Base-by-base conservation (phyloP, 2,888 invertebrate species). In the Sipha maydis region DNA sequence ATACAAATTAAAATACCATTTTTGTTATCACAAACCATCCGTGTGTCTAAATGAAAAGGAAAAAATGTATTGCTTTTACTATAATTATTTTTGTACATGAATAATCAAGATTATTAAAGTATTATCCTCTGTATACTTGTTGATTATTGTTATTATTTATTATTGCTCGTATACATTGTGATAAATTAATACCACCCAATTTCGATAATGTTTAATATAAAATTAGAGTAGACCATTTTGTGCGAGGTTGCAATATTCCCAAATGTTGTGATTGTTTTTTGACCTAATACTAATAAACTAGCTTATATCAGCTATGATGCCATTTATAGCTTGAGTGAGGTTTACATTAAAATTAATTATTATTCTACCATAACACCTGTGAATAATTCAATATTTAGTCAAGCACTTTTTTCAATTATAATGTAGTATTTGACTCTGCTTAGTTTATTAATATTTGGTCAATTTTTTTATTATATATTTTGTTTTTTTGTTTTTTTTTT, bases 141-240 rank as follows among this genome's bases (percentile, higher is more conserved):
- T 85, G 48, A 67, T 85, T 31, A 61, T 84, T 41, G 11, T 75
- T 56, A 71, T 31, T 71, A 71, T 31, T 61, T 83, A 61, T 61
- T 75, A 38, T 19, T 76, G 31, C 14, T 85, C 17, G 9, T 69
- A 54, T 69, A 34, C 19, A 61, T 48, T 85, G 77, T 77, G 67
- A 85, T 85, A 78, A 85, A 77, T 67, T 77, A 54, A 34, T 48
- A 48, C 2, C 7, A 61, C 14, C 9, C 4, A 3, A 61, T 61
- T 48, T 69, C 17, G 0, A 9, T 41, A 83, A 48, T 83, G 21
- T 25, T 83, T 21, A 48, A 8, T 71, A 25, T 54, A 82, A 25
- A 67, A 67, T 67, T 61, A 19, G n/a, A 61, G 25, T 79, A 38
- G n/a, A 38, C 25, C 25, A 61, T 67, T 80, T 25, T 61, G 61